Evolutionary conservation across 2,113 vertebrate species (phyloP).

Genomic region (Notarius lentiginosus): DNA sequence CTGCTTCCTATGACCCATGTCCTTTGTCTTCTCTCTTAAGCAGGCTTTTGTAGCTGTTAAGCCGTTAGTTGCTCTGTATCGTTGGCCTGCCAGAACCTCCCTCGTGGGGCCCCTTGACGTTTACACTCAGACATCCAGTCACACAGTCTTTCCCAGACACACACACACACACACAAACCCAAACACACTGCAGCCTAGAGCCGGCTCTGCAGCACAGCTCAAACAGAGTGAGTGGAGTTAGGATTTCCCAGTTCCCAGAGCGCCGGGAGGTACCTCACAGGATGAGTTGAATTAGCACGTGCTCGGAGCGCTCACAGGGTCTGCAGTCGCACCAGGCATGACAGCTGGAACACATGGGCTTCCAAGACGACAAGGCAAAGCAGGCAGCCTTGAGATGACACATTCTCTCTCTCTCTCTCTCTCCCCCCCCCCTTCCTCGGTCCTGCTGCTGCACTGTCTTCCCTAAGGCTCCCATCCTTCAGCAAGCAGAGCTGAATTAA

Average conservation of each 20-base stretch:
- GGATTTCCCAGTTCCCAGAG: neutral
- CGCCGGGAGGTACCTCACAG: neutral
- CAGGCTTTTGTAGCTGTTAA: constrained; percentile 33
- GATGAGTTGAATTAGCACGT: constrained; percentile 31
- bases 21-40: constrained; percentile 33
- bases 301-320: constrained; percentile 10
- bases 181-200: constrained; percentile 44
- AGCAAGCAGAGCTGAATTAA: constrained; percentile 53
- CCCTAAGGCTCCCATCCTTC: constrained; percentile 40
- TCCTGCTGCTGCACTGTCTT: constrained; percentile 26
- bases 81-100: constrained; percentile 48
- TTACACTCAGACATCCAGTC: constrained; percentile 44
- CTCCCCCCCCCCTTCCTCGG: neutral
- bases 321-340: neutral
- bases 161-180: constrained; percentile 39
- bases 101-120: constrained; percentile 52
- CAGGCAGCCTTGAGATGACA: constrained; percentile 35
- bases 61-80: constrained; percentile 12
- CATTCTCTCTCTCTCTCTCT: too few relatives aligned
- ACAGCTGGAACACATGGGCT: constrained; percentile 15
- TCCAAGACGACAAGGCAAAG: constrained; percentile 12
- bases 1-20: neutral
- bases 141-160: constrained; percentile 46
- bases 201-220: constrained; percentile 48
- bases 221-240: constrained; percentile 7